phyloP scores from a whole-genome alignment of 1,140 invertebrate species.

The Saccostrea cuccullata region DNA sequence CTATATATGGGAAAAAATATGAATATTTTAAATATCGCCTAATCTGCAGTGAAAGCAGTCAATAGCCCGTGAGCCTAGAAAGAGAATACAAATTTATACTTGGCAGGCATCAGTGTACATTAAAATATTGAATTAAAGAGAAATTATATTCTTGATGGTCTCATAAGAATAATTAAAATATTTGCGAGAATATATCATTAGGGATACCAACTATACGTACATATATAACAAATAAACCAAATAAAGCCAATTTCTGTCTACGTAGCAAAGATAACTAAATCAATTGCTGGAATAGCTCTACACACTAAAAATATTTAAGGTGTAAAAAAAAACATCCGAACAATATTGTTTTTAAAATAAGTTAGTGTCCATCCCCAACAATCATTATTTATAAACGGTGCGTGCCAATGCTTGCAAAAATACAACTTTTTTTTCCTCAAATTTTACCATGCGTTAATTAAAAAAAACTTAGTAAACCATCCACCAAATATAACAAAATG shows the following conservation, averaged over 20 bases:
- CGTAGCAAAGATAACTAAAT: background rate
- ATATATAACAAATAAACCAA: background rate
- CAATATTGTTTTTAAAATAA: background rate
- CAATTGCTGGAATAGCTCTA: background rate
- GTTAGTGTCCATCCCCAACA: slow-evolving; percentile 19
- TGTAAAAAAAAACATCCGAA: background rate
- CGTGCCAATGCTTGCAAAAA: slow-evolving; percentile 23
- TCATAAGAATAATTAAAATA: background rate
- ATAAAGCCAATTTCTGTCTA: background rate
- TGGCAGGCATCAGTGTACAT: background rate
- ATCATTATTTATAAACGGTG: background rate
- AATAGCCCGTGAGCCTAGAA: background rate
- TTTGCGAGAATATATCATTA: background rate
- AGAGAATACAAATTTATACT: background rate
- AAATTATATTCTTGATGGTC: background rate
- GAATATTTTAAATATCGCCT: background rate
- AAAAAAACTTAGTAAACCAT: slow-evolving; percentile 24
- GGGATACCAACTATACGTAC: background rate
- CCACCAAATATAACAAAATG: slow-evolving; percentile 24
- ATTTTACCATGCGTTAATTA: background rate
- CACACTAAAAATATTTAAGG: background rate
- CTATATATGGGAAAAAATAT: slow-evolving; percentile 50
- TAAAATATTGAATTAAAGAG: background rate
- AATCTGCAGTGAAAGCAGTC: background rate
- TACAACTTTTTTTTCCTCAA: background rate